Percentiles rank a stretch among this genome's conserved stretches.
phyloP scores from a whole-genome alignment of 1,140 invertebrate genomes.

The Lasioglossum baleicum region DNA sequence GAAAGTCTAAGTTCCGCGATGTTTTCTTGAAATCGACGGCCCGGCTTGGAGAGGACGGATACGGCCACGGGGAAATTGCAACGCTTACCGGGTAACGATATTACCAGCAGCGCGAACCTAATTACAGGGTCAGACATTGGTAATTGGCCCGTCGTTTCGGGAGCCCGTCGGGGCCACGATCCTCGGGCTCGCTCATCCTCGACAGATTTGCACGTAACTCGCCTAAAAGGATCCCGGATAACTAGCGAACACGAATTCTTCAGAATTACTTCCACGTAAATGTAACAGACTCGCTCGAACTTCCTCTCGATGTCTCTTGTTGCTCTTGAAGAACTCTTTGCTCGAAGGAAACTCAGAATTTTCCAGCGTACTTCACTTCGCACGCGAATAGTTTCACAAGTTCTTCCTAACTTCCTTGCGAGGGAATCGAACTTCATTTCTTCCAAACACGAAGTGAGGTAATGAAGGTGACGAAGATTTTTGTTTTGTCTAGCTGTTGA shows the following conservation, averaged over 20 bases:
- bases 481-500: neutral
- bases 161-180: constrained; percentile 13
- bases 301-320: too few species aligned
- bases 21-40: constrained; percentile 20
- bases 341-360: too few species aligned
- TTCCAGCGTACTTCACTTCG: too few species aligned
- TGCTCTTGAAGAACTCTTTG: too few species aligned
- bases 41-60: constrained; percentile 5
- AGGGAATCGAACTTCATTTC: too few species aligned
- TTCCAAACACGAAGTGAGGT: too few species aligned
- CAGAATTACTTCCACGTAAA: too few species aligned
- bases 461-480: too few species aligned
- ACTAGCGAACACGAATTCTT: too few species aligned
- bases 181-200: constrained; percentile 5
- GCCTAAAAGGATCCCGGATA: neutral
- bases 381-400: too few species aligned
- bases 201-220: constrained; percentile 21
- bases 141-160: constrained; percentile 59
- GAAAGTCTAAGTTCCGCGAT: neutral
- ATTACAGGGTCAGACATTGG: constrained; percentile 70
- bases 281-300: too few species aligned
- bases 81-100: constrained; percentile 65
- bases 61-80: constrained; percentile 60
- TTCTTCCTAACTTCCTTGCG: too few species aligned
- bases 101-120: constrained; percentile 68